Evolutionary conservation across 2,113 vertebrate genomes (phyloP), one percentile per base, ranked within the genome.

Genomic region (Corydoras maculifer): DNA sequence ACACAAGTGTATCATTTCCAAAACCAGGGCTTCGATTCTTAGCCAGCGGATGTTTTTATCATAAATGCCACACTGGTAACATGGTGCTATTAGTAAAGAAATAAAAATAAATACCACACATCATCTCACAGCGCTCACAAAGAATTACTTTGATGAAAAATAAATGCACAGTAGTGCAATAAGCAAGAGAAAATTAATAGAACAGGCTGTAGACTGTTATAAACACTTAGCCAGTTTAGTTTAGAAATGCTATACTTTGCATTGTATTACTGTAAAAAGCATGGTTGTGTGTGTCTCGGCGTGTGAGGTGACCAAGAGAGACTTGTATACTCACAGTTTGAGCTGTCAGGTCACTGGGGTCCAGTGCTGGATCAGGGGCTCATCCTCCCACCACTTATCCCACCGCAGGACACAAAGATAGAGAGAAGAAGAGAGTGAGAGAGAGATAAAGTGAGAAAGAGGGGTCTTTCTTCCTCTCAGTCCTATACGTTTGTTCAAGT

Each of bases 321-420:
- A 72, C 75, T 76, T 29, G 72, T 68, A 73, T 80, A 79, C 80
- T 80, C 58, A 82, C 78, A 75, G 80, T 79, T 75, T 75, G 77
- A 78, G 76, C 74, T 77, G 75, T 78, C 68, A 74, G 77, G 76
- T 81, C 75, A 75, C 68, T 79, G 50, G 67, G 70, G 70, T 81
- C 73, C 79, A 73, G 69, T 54, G 77, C 68, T 76, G 78, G 80
- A 76, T 82, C 78, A 82, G 65, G 68, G 62, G 74, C 69, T 82
- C 83, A 80, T 75, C 76, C 75, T 79, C 79, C 80, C 79, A 68
- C 68, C 74, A 76, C 77, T 73, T 78, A 84, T 82, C 78, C 79
- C 75, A 73, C 77, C 69, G 63, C 54, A 79, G 77, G 71, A 81
- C 70, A 77, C 71, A 73, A 63, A 72, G 63, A 69, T 43, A 70